Percentiles rank a stretch among this genome's conserved stretches.
Conservation (phyloP, 2,113 vertebrate genomes). For the Cavia porcellus region DNA sequence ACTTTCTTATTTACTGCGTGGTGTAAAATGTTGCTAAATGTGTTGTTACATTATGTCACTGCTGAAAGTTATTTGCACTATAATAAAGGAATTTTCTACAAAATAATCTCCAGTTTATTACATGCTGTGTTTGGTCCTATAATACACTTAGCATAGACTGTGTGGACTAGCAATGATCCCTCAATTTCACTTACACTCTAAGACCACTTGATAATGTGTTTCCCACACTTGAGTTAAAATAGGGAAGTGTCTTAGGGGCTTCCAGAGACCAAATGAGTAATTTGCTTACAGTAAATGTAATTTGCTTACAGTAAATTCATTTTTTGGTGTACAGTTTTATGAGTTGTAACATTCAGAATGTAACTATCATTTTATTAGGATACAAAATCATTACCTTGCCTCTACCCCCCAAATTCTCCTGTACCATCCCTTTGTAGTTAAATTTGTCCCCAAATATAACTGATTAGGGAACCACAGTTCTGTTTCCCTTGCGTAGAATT, state of each 20-base stretch:
- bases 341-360: neutral
- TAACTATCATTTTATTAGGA: conserved; percentile 10
- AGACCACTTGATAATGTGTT: neutral
- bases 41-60: conserved; percentile 85
- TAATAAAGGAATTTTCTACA: conserved; percentile 87
- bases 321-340: neutral
- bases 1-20: conserved; percentile 86
- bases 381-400: neutral
- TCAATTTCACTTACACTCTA: neutral
- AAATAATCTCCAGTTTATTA: conserved; percentile 73
- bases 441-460: neutral
- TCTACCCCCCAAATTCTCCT: neutral
- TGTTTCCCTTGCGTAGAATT: neutral
- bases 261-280: neutral
- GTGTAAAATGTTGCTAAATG: conserved; percentile 86
- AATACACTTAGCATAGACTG: neutral
- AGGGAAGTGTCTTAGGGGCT: neutral
- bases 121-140: neutral
- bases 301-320: neutral
- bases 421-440: neutral
- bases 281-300: too few species aligned
- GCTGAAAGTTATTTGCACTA: conserved; percentile 86
- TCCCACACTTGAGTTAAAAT: neutral
- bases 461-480: neutral
- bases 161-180: too few species aligned